phyloP scores from a whole-genome alignment of 2,888 invertebrate species.

The Eutolmus rufibarbis region DNA sequence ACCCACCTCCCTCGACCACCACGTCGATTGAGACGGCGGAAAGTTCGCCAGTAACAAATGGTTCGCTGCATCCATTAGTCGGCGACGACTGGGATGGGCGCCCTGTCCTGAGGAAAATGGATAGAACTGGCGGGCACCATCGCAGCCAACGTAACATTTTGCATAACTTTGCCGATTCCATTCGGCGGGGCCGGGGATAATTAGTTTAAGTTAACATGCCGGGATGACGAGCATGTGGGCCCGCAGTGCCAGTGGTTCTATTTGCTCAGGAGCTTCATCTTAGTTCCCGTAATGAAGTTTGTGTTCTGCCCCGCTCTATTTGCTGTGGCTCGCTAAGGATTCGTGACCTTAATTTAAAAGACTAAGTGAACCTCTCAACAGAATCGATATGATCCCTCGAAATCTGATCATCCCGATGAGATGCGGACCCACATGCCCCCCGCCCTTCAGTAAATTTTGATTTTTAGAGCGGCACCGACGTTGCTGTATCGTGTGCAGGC shows the following conservation, averaged over 20 bases:
- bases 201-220: neutral
- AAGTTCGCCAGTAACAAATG: neutral
- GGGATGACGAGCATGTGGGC: neutral
- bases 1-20: neutral
- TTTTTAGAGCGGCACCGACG: neutral
- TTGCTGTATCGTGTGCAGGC: neutral
- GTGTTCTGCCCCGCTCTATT: neutral
- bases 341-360: neutral
- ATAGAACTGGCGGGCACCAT: neutral
- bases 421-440: neutral
- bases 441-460: neutral
- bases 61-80: neutral
- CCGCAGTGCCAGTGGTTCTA: neutral
- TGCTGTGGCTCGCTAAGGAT: neutral
- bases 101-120: neutral
- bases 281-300: neutral
- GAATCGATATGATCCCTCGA: neutral
- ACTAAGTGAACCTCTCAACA: neutral
- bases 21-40: neutral
- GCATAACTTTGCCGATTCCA: neutral
- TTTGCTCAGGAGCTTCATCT: neutral
- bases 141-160: neutral
- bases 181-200: neutral
- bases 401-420: neutral
- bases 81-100: neutral